Base-by-base conservation (phyloP, 2,888 invertebrate genomes). In the Aelia acuminata region DNA sequence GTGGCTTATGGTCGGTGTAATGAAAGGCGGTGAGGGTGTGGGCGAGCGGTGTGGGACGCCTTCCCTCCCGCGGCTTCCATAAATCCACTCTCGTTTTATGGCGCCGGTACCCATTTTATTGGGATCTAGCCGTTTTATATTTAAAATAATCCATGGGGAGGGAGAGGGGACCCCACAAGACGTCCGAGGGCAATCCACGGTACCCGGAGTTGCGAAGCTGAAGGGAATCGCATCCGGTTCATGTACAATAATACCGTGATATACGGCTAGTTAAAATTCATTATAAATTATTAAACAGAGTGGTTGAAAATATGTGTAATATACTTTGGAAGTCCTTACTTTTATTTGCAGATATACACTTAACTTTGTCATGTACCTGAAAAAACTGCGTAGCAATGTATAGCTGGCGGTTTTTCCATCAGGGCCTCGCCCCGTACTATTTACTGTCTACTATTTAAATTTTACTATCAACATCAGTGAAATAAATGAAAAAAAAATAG, bases 41-140 rank as follows among this genome's bases (percentile, higher is more conserved):
- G 80, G 80, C 80, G 43, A 43, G 20, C 43, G 43, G 80, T 80
- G 80, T 80, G 80, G 80, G 80, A 43, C 15, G 80, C 80, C 22
- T 80, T 80, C 80, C 80, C 80, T 80, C 2, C 15, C 22, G 43
- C 13, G 43, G 80, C 80, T 80, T 80, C 80, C 80, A 80, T 80
- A 80, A 80, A 80, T 80, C 80, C 43, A 43, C 43, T 39, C 80
- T 80, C 11, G 43, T 80, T 80, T 80, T 80, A 80, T 80, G 43
- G 80, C 80, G n/a, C 22, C n/a, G n/a, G 63, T 70, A 4, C 18
- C 80, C 80, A 47, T 80, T 80, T 80, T 80, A 80, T 80, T 80
- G 80, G 80, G 43, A 80, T 80, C 80, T 47, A 47, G 43, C 80
- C 75, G 47, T 80, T 80, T 80, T 80, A 80, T 80, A 80, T 80